phyloP scores from a whole-genome alignment of 2,888 invertebrate species.

The Netelia fuscicornis region DNA sequence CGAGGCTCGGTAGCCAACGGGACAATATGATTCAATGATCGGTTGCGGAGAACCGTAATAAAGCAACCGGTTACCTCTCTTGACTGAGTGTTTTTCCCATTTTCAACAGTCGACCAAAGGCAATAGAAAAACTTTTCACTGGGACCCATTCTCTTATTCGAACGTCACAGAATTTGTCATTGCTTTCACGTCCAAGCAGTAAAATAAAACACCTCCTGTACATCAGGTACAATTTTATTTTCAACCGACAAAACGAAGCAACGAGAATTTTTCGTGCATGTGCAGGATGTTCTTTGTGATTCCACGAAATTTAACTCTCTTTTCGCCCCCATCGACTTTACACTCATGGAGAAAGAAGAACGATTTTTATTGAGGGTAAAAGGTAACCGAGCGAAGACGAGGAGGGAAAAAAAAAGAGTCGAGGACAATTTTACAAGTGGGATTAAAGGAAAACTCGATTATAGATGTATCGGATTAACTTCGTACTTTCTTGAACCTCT shows the following conservation, averaged over 20 bases:
- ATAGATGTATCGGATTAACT: constrained; percentile 79
- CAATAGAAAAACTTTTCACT: constrained; percentile 2
- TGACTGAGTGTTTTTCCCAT: constrained; percentile 12
- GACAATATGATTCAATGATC: constrained; percentile 56
- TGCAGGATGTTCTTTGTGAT: constrained; percentile 6
- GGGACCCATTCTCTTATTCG: neutral
- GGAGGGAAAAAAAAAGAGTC: constrained; percentile 52
- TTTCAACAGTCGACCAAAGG: neutral
- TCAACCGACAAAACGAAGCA: constrained; percentile 39
- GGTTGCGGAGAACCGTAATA: constrained; percentile 79
- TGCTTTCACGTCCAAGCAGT: constrained; percentile 31
- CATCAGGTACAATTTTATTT: constrained; percentile 66
- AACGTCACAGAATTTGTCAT: constrained; percentile 11
- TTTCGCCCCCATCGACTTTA: neutral
- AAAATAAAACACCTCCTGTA: constrained; percentile 50
- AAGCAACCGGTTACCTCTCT: constrained; percentile 70
- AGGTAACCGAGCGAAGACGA: constrained; percentile 39
- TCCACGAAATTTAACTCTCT: constrained; percentile 40
- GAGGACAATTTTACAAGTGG: constrained; percentile 70
- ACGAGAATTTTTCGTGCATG: constrained; percentile 22
- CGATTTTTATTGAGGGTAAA: constrained; percentile 66
- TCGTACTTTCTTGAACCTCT: constrained; percentile 52
- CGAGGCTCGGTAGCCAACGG: constrained; percentile 15
- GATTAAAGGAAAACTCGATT: constrained; percentile 76
- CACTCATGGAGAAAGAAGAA: constrained; percentile 27